phyloP scores from a whole-genome alignment of 2,888 invertebrate genomes.

The Adela reaumurella region DNA sequence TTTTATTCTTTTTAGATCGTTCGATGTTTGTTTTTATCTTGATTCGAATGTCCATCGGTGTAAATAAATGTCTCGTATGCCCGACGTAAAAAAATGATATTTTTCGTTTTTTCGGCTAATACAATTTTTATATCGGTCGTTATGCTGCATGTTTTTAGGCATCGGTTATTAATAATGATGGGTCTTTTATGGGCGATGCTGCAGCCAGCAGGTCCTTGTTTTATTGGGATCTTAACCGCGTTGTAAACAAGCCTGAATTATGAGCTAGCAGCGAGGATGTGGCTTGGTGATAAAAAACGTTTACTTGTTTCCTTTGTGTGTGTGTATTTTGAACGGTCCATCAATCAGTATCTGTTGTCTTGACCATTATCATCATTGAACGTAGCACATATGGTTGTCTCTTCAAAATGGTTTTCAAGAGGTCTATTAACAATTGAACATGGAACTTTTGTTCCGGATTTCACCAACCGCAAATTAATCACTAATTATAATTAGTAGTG shows the following conservation, averaged over 20 bases:
- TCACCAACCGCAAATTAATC: too few relatives aligned
- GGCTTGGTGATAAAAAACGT: too few relatives aligned
- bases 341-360: too few relatives aligned
- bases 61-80: conserved; percentile 52
- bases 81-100: conserved; percentile 22
- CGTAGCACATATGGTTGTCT: too few relatives aligned
- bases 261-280: not conserved
- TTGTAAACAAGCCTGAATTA: not conserved
- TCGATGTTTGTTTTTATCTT: conserved; percentile 51
- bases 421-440: too few relatives aligned
- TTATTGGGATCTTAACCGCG: not conserved
- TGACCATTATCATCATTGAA: too few relatives aligned
- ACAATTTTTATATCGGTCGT: conserved; percentile 29
- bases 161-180: conserved; percentile 53
- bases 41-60: conserved; percentile 42
- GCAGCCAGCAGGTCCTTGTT: conserved; percentile 39
- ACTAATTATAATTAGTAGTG: too few relatives aligned
- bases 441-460: too few relatives aligned
- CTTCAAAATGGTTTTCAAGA: too few relatives aligned
- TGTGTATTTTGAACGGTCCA: too few relatives aligned
- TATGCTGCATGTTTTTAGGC: conserved; percentile 43
- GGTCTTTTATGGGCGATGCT: conserved; percentile 43
- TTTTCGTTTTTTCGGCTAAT: conserved; percentile 29
- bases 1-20: not conserved
- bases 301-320: too few relatives aligned